Conservation (phyloP, 1,140 invertebrate species). For the Aphelinus certus region DNA sequence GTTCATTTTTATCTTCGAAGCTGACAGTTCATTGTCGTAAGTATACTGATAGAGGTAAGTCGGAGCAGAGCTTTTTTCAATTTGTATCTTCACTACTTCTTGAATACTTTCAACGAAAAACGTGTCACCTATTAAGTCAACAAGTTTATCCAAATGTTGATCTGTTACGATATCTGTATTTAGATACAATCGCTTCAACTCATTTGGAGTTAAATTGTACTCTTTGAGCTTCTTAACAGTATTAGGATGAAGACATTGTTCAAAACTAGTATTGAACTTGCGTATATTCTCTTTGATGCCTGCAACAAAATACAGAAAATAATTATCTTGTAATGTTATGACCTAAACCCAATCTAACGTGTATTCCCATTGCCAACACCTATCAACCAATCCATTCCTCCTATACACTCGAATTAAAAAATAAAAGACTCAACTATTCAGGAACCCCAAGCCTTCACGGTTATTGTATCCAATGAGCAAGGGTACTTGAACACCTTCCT, state of each 20-base stretch:
- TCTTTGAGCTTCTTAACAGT: slow-evolving; percentile 1
- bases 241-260: too few relatives aligned
- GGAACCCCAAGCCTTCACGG: not conserved
- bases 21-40: slow-evolving; percentile 45
- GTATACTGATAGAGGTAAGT: slow-evolving; percentile 67
- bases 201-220: slow-evolving; percentile 33
- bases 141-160: slow-evolving; percentile 49
- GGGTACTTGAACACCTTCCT: not conserved
- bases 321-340: too few relatives aligned
- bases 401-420: not conserved
- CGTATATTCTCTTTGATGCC: not conserved
- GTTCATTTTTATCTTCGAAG: slow-evolving; percentile 22
- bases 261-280: not conserved
- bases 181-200: slow-evolving; percentile 49
- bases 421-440: too few relatives aligned
- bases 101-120: slow-evolving; percentile 60
- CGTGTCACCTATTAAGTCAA: slow-evolving; percentile 59
- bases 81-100: slow-evolving; percentile 58
- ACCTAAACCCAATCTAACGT: too few relatives aligned
- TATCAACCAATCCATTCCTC: not conserved
- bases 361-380: not conserved
- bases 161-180: slow-evolving; percentile 53
- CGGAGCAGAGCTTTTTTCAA: slow-evolving; percentile 2
- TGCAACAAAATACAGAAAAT: too few relatives aligned
- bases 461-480: slow-evolving; percentile 15